These are phyloP conservation scores for Drosophila kanapiae DNA, from an alignment of 1,140 invertebrate genomes.

Conservation along the genomic window DNA sequence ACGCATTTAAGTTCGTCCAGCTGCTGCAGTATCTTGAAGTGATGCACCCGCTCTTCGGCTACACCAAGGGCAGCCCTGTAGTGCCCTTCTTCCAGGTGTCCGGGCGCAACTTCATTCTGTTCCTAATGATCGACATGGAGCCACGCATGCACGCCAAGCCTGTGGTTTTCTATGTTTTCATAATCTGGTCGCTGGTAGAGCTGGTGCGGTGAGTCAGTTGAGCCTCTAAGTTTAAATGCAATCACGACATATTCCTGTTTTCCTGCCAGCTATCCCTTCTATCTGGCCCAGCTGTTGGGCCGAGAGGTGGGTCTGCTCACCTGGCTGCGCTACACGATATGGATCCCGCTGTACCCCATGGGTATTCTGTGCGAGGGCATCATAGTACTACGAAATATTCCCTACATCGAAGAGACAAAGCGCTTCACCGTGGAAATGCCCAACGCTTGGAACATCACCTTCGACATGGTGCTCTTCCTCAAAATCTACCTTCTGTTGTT, in stretches of 20 bases:
- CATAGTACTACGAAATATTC: slow-evolving; percentile 92
- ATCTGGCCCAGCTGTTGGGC: slow-evolving; percentile 92
- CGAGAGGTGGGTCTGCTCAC: slow-evolving; percentile 92
- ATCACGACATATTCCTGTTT: neutral
- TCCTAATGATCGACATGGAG: slow-evolving; percentile 93
- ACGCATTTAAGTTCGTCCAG: slow-evolving; percentile 93
- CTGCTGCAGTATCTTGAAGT: slow-evolving; percentile 94
- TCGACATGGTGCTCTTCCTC: slow-evolving; percentile 93
- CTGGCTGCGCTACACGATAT: slow-evolving; percentile 96
- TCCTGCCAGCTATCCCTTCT: slow-evolving; percentile 93
- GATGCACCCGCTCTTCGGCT: slow-evolving; percentile 95
- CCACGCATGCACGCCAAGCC: slow-evolving; percentile 94
- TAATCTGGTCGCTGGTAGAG: slow-evolving; percentile 93
- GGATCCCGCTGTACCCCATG: slow-evolving; percentile 96
- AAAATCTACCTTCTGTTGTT: slow-evolving; percentile 92
- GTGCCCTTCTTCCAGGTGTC: slow-evolving; percentile 90
- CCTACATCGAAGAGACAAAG: slow-evolving; percentile 94
- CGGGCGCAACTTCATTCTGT: slow-evolving; percentile 93
- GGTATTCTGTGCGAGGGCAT: slow-evolving; percentile 95
- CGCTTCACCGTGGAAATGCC: slow-evolving; percentile 92
- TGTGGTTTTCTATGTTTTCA: slow-evolving; percentile 94
- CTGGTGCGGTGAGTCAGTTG: slow-evolving; percentile 89
- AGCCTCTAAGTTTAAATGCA: neutral
- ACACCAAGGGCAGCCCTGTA: slow-evolving; percentile 91
- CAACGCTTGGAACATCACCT: slow-evolving; percentile 94